Conservation (phyloP, 1,140 invertebrate species). For the Globodera ellingtonae region DNA sequence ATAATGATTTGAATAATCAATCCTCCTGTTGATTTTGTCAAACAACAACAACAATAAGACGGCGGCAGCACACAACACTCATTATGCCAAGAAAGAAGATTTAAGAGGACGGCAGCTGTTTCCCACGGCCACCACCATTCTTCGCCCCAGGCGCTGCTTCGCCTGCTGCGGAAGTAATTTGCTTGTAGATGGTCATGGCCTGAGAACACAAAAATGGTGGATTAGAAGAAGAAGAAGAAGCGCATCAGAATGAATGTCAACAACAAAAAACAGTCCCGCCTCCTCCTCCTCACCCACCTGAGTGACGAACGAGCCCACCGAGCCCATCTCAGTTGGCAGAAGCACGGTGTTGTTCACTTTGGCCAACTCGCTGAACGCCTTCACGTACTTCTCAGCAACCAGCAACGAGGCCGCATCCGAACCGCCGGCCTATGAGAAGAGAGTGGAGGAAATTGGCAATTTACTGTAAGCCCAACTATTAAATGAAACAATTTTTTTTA, state of each 20-base stretch:
- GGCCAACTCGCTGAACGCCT: slow-evolving; percentile 71
- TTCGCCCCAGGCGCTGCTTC: background rate
- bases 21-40: too few relatives aligned
- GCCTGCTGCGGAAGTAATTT: slow-evolving; percentile 27
- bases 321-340: slow-evolving; percentile 73
- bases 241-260: too few relatives aligned
- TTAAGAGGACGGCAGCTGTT: background rate
- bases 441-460: too few relatives aligned
- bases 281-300: background rate
- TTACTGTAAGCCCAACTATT: too few relatives aligned
- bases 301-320: slow-evolving; percentile 21
- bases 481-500: too few relatives aligned
- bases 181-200: slow-evolving; percentile 55
- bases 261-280: too few relatives aligned
- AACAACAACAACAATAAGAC: background rate
- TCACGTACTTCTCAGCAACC: slow-evolving; percentile 51
- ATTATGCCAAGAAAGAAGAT: background rate
- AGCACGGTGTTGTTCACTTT: slow-evolving; percentile 91
- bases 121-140: slow-evolving; percentile 15
- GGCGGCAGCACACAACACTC: background rate
- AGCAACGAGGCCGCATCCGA: slow-evolving; percentile 37
- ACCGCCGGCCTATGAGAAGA: slow-evolving; percentile 17
- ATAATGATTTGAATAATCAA: too few relatives aligned
- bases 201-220: slow-evolving; percentile 25
- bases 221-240: background rate